Base-by-base conservation (phyloP, 2,888 invertebrate genomes). In the Noctua fimbriata region DNA sequence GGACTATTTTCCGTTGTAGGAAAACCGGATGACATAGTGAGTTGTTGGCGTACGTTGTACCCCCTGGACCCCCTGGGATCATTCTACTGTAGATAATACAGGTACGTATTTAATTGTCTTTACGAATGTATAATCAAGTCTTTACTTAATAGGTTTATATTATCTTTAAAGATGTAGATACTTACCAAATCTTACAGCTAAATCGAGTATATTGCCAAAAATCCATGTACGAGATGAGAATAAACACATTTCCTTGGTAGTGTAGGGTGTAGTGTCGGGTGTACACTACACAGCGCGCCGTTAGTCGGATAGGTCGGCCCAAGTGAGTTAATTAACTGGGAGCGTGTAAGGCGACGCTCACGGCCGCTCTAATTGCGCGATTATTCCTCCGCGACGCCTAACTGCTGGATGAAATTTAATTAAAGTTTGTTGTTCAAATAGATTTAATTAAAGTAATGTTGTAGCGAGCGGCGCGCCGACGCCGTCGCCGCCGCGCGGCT, bases 371-470 rank as follows among this genome's bases (percentile, higher is more conserved):
- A 97, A 97, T 97, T 97, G 96, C 96, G 94, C 96, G 96, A 96
- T 96, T 97, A 96, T 96, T 96, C 96, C 97, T 96, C 95, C 95
- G 95, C 96, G 96, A 95, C 96, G 96, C 97, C 96, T 96, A 97
- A 97, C 97, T 97, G 96, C 96, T 96, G 95, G 96, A 96, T 97
- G 96, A 97, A 96, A 97, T 97, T 97, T 97, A 97, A 97, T 97
- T 97, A 97, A 97, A 97, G 95, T 97, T 97, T 97, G 97, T 97
- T 97, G 97, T 97, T 97, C 96, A 97, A 97, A 97, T 97, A 97
- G 97, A 97, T 97, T 97, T 97, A 97, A 97, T 97, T 97, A 97
- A 97, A 97, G 96, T 97, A 97, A 97, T 97, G 97, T 95, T 96
- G 96, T 96, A 95, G 95, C 95, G 94, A 94, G 93, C 90, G 92